Conservation (phyloP, 2,113 vertebrate species). For the Lynx canadensis region DNA sequence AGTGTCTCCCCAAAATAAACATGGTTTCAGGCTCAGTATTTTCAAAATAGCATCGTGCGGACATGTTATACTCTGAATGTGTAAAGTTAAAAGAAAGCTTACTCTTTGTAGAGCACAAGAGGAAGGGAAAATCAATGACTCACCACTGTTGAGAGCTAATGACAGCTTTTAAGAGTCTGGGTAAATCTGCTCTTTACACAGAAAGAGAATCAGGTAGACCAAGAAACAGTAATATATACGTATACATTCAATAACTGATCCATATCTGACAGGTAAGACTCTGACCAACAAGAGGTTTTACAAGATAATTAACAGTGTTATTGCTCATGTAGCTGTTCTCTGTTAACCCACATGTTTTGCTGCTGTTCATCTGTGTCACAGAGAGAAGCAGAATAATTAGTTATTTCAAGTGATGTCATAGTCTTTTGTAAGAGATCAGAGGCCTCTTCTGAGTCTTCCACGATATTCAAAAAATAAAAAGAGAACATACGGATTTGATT, state of each 20-base stretch:
- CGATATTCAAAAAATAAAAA: slow-evolving; percentile 9
- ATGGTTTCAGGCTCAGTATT: slow-evolving; percentile 57
- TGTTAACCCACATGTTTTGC: neutral
- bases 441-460: neutral
- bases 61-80: neutral
- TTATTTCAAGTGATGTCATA: slow-evolving; percentile 49
- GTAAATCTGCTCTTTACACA: neutral
- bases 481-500: slow-evolving; percentile 39
- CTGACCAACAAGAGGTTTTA: neutral
- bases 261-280: neutral
- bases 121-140: neutral
- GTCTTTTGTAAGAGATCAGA: slow-evolving; percentile 51
- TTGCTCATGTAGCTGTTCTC: neutral
- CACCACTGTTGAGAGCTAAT: neutral
- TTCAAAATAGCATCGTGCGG: slow-evolving; percentile 45
- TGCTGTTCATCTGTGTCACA: neutral
- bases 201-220: neutral
- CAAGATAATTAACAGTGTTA: neutral
- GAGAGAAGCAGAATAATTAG: neutral
- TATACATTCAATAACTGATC: neutral
- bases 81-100: neutral
- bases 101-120: neutral
- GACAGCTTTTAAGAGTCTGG: neutral
- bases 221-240: neutral
- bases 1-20: slow-evolving; percentile 64